Conservation (phyloP, 2,888 invertebrate species). For the Desoria tigrina region DNA sequence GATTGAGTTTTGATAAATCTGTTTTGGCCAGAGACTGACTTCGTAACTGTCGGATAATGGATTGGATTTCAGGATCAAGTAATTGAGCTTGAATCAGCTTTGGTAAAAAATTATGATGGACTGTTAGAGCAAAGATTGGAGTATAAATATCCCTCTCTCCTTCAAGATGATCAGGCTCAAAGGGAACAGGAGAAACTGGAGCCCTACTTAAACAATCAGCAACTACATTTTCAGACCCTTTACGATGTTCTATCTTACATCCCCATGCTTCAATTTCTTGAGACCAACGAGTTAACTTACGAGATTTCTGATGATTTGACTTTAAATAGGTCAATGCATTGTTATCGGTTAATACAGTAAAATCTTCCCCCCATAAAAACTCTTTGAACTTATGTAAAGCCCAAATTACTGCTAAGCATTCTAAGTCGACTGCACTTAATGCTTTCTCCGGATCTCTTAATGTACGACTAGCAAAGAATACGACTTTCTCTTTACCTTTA, state of each 20-base stretch:
- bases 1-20: background rate
- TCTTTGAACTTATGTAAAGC: constrained; percentile 22
- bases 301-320: too few species aligned
- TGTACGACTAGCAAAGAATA: too few species aligned
- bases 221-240: constrained; percentile 26
- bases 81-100: constrained; percentile 1
- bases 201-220: too few species aligned
- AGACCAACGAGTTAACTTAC: too few species aligned
- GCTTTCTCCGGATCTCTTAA: too few species aligned
- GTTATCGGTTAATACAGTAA: too few species aligned
- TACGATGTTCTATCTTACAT: constrained; percentile 25
- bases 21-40: background rate
- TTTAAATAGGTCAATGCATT: too few species aligned
- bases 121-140: constrained; percentile 18
- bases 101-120: background rate
- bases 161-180: too few species aligned
- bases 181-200: too few species aligned
- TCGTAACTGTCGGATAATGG: background rate
- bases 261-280: constrained; percentile 26
- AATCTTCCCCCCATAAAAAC: too few species aligned
- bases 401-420: constrained; percentile 20
- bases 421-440: constrained; percentile 25
- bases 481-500: background rate
- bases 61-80: background rate
- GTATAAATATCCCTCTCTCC: background rate